Percentiles rank a stretch among this genome's conserved stretches.
Evolutionary conservation across 2,113 vertebrate species (phyloP).

Genomic region (Hypanus sabinus): DNA sequence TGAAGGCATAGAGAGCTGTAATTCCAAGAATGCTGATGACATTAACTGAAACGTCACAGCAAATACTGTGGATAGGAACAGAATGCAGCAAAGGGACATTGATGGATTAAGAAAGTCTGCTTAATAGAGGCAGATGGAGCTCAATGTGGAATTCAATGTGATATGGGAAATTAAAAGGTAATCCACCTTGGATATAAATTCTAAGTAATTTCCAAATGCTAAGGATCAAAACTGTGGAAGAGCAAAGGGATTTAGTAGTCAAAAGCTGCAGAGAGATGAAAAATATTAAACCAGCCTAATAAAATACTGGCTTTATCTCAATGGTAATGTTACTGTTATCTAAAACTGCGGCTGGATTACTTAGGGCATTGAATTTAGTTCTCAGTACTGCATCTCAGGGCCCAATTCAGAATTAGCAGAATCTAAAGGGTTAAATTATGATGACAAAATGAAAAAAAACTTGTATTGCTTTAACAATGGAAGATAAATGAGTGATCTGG

Average conservation of each 20-base stretch:
- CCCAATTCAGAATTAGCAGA: not conserved
- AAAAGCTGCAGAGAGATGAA: not conserved
- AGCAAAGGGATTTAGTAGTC: not conserved
- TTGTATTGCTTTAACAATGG: not conserved
- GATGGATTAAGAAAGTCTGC: not conserved
- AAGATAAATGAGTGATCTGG: not conserved
- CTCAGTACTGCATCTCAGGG: not conserved
- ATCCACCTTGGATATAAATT: not conserved
- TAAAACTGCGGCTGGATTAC: not conserved
- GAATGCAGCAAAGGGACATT: not conserved
- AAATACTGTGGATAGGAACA: not conserved
- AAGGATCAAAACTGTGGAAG: not conserved
- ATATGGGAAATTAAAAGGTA: not conserved
- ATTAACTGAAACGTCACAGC: not conserved
- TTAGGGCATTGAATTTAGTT: not conserved
- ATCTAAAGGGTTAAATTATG: not conserved
- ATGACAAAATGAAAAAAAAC: too few relatives aligned
- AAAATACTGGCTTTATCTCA: not conserved
- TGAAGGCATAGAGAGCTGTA: not conserved
- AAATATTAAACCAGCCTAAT: not conserved
- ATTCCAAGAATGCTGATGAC: not conserved
- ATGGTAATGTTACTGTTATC: not conserved
- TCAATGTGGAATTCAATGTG: conserved; percentile 9
- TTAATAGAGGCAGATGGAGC: not conserved
- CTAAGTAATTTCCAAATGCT: not conserved